These are phyloP conservation scores for Apotomis capreana DNA, from an alignment of 2,888 invertebrate species.

Conservation along the genomic window DNA sequence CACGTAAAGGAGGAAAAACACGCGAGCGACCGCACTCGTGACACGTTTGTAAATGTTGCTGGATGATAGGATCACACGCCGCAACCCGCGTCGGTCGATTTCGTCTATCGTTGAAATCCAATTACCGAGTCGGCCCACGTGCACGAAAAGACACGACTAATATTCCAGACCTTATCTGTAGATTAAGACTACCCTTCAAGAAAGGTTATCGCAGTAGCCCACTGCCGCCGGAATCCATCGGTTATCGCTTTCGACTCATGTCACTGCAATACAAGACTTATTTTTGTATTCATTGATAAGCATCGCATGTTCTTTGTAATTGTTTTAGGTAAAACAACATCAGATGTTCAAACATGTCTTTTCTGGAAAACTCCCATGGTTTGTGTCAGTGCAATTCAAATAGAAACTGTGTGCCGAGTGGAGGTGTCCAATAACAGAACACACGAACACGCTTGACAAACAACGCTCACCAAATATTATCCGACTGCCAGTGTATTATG, in stretches of 20 bases:
- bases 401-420: conserved; percentile 72
- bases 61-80: conserved; percentile 65
- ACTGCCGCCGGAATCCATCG: conserved; percentile 64
- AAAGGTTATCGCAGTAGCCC: conserved; percentile 76
- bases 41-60: conserved; percentile 70
- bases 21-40: conserved; percentile 62
- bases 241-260: conserved; percentile 60
- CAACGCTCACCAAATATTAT: conserved; percentile 78
- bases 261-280: conserved; percentile 69
- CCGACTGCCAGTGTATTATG: conserved; percentile 72
- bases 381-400: conserved; percentile 71
- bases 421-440: conserved; percentile 80
- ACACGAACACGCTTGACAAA: conserved; percentile 80
- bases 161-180: conserved; percentile 67
- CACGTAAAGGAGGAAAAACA: conserved; percentile 62
- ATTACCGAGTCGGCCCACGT: conserved; percentile 69
- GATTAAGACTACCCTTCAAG: conserved; percentile 65
- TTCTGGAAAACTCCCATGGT: conserved; percentile 68
- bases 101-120: conserved; percentile 64
- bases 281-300: conserved; percentile 62
- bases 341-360: conserved; percentile 61
- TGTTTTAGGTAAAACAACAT: conserved; percentile 45
- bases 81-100: conserved; percentile 48
- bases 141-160: conserved; percentile 46
- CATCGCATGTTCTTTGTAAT: conserved; percentile 44